Conservation (phyloP, 2,113 vertebrate genomes). For the Entomyzon cyanotis region DNA sequence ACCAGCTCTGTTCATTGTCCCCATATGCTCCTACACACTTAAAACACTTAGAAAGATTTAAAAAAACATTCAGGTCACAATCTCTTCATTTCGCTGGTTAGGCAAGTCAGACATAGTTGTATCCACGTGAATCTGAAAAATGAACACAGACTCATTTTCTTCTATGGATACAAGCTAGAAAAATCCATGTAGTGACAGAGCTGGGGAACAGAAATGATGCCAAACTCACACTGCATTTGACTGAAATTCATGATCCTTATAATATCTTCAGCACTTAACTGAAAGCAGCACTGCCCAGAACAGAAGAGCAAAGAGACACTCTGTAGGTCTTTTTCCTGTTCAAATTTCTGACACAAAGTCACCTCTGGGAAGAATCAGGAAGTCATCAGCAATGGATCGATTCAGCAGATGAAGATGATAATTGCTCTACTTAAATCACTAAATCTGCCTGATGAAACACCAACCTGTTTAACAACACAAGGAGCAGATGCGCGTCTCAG, state of each 20-base stretch:
- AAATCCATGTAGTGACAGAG: neutral
- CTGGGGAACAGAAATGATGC: neutral
- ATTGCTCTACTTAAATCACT: rapidly evolving
- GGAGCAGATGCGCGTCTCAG: rapidly evolving
- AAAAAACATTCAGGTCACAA: neutral
- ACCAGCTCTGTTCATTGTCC: neutral
- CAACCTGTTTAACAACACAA: neutral
- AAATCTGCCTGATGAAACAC: neutral
- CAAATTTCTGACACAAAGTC: neutral
- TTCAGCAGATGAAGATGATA: neutral
- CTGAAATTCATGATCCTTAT: neutral
- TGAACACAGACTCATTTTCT: neutral
- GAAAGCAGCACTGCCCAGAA: neutral
- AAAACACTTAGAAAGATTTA: neutral
- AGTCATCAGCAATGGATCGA: neutral
- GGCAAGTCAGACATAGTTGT: neutral
- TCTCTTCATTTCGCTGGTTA: neutral
- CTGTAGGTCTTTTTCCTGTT: neutral
- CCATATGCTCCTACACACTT: neutral
- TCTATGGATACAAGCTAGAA: neutral
- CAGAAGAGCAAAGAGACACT: rapidly evolving
- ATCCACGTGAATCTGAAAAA: neutral
- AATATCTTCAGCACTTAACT: neutral
- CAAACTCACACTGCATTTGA: neutral
- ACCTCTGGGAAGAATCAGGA: neutral